phyloP scores from a whole-genome alignment of 92 coral and sea anemone genomes.

The Umimayanthus chanpuru region DNA sequence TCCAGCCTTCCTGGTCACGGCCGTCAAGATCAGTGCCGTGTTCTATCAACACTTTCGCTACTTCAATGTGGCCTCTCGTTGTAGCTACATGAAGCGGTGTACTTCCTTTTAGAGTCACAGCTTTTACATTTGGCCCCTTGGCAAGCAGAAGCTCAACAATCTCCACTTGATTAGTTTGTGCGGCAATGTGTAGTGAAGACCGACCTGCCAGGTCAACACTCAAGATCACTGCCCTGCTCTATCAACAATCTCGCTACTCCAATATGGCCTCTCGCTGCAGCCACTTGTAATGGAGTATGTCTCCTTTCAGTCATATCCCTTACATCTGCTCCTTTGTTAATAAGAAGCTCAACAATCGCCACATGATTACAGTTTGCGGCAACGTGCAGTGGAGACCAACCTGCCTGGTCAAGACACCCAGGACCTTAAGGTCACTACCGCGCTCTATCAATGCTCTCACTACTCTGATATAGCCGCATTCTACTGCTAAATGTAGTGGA shows the following conservation, averaged over 20 bases:
- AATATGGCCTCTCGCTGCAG: background rate
- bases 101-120: background rate
- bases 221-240: background rate
- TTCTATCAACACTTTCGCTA: background rate
- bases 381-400: slow-evolving; percentile 41
- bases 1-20: background rate
- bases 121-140: background rate
- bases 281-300: slow-evolving; percentile 8
- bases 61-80: background rate
- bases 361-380: slow-evolving; percentile 42
- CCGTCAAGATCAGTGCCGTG: background rate
- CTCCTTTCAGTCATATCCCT: slow-evolving; percentile 16
- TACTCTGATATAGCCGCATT: slow-evolving; percentile 33
- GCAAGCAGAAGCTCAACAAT: background rate
- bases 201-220: background rate
- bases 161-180: background rate
- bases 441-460: slow-evolving; percentile 4
- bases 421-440: background rate
- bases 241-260: background rate
- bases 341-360: slow-evolving; percentile 27
- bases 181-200: background rate
- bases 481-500: background rate
- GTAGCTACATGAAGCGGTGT: background rate
- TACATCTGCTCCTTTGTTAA: slow-evolving; percentile 30
- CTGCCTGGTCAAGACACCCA: background rate